Evolutionary conservation across 2,888 invertebrate genomes (phyloP).

Genomic region (Brenthis ino): DNA sequence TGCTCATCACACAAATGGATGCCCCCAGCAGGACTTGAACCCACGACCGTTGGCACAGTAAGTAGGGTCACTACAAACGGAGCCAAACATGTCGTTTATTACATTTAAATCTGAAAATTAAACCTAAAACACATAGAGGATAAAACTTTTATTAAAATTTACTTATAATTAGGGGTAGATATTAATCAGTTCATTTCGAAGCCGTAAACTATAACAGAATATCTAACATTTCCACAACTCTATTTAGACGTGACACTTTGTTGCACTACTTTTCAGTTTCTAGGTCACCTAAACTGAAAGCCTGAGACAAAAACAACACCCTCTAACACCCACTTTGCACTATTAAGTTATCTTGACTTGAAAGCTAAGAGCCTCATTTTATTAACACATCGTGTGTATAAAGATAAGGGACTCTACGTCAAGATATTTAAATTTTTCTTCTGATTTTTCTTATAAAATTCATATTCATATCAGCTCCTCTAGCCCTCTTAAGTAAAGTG

Average conservation of each 20-base stretch:
- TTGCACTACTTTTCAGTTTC: conserved; percentile 16
- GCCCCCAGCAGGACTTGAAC: no score
- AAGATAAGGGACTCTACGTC: background rate
- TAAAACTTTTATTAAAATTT: no score
- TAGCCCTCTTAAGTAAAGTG: no score
- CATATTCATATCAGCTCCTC: no score
- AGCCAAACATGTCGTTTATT: no score
- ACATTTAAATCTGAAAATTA: no score
- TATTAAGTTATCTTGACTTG: conserved; percentile 1
- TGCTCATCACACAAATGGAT: no score
- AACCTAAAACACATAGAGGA: no score
- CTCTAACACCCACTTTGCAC: background rate
- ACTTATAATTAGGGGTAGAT: no score
- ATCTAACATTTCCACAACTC: conserved; percentile 8
- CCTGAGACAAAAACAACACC: conserved; percentile 11
- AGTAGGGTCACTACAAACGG: no score
- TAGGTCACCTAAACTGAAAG: conserved; percentile 14
- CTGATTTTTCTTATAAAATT: no score
- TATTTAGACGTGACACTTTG: conserved; percentile 8
- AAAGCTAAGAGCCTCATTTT: conserved; percentile 3
- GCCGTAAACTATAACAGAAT: conserved; percentile 6
- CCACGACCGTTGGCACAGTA: no score
- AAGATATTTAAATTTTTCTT: background rate
- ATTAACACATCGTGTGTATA: background rate
- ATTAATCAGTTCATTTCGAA: background rate